Evolutionary conservation across 2,113 vertebrate genomes (phyloP).

Genomic region (Sphyrna mokarran): DNA sequence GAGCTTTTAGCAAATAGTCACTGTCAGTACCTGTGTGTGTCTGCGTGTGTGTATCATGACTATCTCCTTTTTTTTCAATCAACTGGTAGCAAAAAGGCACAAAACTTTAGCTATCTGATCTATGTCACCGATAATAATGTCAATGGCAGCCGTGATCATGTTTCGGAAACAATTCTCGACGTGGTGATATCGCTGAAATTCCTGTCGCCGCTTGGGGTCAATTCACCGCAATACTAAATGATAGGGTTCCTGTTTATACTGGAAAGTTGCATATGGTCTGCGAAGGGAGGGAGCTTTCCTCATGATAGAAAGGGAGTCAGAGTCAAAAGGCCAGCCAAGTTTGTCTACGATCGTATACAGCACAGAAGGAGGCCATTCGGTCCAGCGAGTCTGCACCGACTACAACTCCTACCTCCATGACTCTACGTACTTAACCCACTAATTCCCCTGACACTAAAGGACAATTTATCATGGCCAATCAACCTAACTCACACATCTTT

Average conservation of each 20-base stretch:
- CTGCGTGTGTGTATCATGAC: slow-evolving; percentile 15
- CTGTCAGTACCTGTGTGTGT: slow-evolving; percentile 1
- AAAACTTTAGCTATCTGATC: not conserved
- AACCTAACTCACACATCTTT: too few relatives aligned
- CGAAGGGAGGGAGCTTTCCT: not conserved
- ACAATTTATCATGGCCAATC: too few relatives aligned
- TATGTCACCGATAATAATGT: not conserved
- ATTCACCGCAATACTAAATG: not conserved
- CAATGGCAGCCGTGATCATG: not conserved
- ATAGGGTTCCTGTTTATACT: too few relatives aligned
- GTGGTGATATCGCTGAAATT: not conserved
- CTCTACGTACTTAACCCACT: too few relatives aligned
- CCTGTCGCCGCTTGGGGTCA: not conserved
- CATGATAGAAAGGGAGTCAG: not conserved
- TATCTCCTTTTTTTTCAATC: not conserved
- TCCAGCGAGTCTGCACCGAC: too few relatives aligned
- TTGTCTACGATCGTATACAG: not conserved
- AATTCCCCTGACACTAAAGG: too few relatives aligned
- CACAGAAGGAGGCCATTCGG: too few relatives aligned
- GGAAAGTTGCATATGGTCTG: not conserved
- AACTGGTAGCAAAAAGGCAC: not conserved
- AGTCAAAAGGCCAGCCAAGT: not conserved
- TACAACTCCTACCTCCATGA: too few relatives aligned
- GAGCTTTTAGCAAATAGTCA: slow-evolving; percentile 31
- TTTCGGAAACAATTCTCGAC: not conserved